Evolutionary conservation across 2,888 invertebrate species (phyloP).

Genomic region (Temnothorax rugatulus): DNA sequence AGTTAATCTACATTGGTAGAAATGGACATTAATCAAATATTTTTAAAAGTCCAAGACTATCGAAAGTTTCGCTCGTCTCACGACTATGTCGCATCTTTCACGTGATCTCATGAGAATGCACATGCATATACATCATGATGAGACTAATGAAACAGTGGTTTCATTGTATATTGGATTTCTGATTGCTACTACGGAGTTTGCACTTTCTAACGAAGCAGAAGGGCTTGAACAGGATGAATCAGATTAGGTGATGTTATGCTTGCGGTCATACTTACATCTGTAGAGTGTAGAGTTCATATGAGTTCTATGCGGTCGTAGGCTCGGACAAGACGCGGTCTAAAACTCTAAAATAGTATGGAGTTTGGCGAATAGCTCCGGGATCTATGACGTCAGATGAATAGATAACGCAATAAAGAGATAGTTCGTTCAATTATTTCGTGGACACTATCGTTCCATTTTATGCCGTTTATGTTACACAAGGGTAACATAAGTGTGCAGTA

Average conservation of each 20-base stretch:
- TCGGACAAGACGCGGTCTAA: neutral
- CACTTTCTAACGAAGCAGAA: slow-evolving; percentile 37
- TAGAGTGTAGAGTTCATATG: slow-evolving; percentile 14
- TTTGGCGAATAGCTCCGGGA: slow-evolving; percentile 29
- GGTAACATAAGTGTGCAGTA: neutral
- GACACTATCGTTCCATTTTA: slow-evolving; percentile 11
- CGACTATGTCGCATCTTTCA: neutral
- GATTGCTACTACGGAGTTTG: slow-evolving; percentile 33
- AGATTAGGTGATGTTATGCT: slow-evolving; percentile 27
- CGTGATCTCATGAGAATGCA: neutral
- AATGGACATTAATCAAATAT: too few relatives aligned
- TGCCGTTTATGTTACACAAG: slow-evolving; percentile 16
- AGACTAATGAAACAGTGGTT: slow-evolving; percentile 35
- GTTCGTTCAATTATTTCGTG: slow-evolving; percentile 40
- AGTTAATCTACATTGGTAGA: too few relatives aligned
- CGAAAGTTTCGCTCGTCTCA: neutral
- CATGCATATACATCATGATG: neutral
- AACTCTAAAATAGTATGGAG: neutral
- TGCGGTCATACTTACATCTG: neutral
- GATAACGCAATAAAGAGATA: slow-evolving; percentile 29
- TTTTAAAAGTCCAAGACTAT: neutral
- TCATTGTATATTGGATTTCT: slow-evolving; percentile 24
- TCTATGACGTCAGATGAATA: slow-evolving; percentile 32
- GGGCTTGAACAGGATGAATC: slow-evolving; percentile 8
- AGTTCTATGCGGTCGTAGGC: neutral